phyloP scores from a whole-genome alignment of 2,888 invertebrate genomes.

The Ectobius pallidus region DNA sequence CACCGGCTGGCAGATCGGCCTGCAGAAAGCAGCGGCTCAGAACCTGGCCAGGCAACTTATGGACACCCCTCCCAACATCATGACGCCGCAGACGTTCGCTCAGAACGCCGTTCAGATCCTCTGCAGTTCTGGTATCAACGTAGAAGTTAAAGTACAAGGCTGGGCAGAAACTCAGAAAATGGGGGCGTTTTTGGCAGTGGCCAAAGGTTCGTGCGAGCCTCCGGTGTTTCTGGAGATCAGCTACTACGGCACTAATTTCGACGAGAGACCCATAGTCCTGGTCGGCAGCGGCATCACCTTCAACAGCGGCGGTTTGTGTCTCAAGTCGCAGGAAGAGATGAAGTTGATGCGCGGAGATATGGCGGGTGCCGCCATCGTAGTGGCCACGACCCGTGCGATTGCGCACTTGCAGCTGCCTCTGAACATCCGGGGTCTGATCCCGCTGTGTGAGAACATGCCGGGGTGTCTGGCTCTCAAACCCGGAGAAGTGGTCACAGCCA shows the following conservation, averaged over 20 bases:
- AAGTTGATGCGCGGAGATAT: conserved; percentile 76
- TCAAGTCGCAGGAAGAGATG: conserved; percentile 69
- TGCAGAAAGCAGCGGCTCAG: conserved; percentile 76
- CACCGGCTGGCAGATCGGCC: conserved; percentile 75
- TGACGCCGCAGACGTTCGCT: conserved; percentile 80
- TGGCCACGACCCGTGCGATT: conserved; percentile 57
- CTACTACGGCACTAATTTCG: conserved; percentile 57
- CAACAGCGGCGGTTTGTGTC: conserved; percentile 76
- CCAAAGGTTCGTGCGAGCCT: conserved; percentile 66
- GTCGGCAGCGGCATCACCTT: conserved; percentile 71
- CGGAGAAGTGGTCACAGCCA: conserved; percentile 72
- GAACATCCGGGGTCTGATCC: conserved; percentile 67
- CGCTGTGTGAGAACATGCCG: conserved; percentile 73
- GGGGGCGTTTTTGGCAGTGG: conserved; percentile 70
- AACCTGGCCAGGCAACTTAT: conserved; percentile 77
- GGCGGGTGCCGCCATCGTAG: conserved; percentile 73
- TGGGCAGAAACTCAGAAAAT: conserved; percentile 71
- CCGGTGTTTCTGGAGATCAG: conserved; percentile 69
- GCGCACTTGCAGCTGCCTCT: conserved; percentile 55
- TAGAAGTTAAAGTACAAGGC: conserved; percentile 58
- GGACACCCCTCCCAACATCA: conserved; percentile 79
- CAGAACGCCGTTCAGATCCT: conserved; percentile 54
- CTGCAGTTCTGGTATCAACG: conserved; percentile 55
- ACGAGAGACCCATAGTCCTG: conserved; percentile 61
- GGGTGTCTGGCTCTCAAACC: conserved; percentile 71